Base-by-base conservation (phyloP, 2,797 vertebrate species). In the Oophaga sylvatica region DNA sequence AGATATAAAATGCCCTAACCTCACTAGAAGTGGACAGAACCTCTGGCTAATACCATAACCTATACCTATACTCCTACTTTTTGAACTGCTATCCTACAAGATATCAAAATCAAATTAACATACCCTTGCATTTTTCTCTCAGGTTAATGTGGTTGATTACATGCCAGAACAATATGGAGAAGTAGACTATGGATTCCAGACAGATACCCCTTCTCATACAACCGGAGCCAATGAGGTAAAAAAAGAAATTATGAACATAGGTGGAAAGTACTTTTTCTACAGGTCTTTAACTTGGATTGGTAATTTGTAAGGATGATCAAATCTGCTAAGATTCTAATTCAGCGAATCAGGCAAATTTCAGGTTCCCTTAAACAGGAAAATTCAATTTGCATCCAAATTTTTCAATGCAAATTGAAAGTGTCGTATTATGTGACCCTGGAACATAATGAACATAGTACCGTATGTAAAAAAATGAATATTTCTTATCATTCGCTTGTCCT, bases 181-280 rank as follows among this genome's bases (percentile, higher is more conserved):
- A 95, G 95, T 96, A 95, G 93, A 97, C 94, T 99, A 97, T 91
- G 97, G 95, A 91, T 94, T 95, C 90, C 97, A 97, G 88, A 97
- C 96, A 92, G 96, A 95, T 92, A 92, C 95, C 90, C 95, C 98
- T 56, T 93, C 91, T 91, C 95, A 92, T 92, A 94, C 95, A 41
- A 94, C 94, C 35, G 96, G 96, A 96, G 91, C 95, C 71, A 94
- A 96, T n/a, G 96, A 99, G 98, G 98, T 99, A 99, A 94, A 73
- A 81, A 91, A 41, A 53, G 83, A 65, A n/a, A 16, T 22, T 65
- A 20, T 3, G 31, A 59, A 11, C 1, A 6, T 59, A 73, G 19
- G 17, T n/a, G 9, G 9, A 48, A 48, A 60, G 19, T 5, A 10
- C 19, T 75, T 76, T 84, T 53, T 29, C 16, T 65, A 77, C 22